Evolutionary conservation across 2,113 vertebrate species (phyloP), one percentile per base, ranked within the genome.

Genomic region (Hylia prasina): DNA sequence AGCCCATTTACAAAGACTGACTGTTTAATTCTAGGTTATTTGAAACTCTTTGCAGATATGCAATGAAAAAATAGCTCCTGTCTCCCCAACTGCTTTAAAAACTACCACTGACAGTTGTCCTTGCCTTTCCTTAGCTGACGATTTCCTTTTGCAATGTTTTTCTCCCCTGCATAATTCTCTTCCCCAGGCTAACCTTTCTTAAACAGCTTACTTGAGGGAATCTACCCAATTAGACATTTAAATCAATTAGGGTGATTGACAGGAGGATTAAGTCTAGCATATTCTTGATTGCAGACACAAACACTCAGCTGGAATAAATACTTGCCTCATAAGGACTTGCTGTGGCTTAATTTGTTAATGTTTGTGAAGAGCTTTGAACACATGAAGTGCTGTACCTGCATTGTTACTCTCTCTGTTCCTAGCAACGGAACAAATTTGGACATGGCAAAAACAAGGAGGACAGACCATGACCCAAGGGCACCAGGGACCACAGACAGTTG

Each of bases 261-360:
- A 95, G 69, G 66, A 72, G 66, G 37, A 72, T 68, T 82, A 56
- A 30, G 15, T 45, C 70, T 79, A 60, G 45, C 61, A 57, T 64
- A n/a, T 51, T 80, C 79, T 82, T 88, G 92, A 93, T 73, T 93
- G 64, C 42, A 87, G 82, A 93, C 66, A 78, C 82, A 95, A 94
- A 94, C 81, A 91, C 82, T 89, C 72, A 78, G 87, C 61, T 87
- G 85, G 87, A 94, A 88, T 78, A 93, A 95, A 93, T 80, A 85
- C 50, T 82, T 93, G 31, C 57, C 42, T 90, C 66, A 15, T 45
- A 88, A 90, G 40, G 54, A 64, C 58, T 85, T 72, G n/a, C 45
- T 80, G 75, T 80, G 70, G 44, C 25, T 72, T 88, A 82, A 93
- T 95, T 91, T 81, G 39, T 44, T 71, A 47, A 78, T 35, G 42